Percentiles rank a stretch among this genome's conserved stretches.
Conservation (phyloP, 2,888 invertebrate species). For the Pterostichus madidus region DNA sequence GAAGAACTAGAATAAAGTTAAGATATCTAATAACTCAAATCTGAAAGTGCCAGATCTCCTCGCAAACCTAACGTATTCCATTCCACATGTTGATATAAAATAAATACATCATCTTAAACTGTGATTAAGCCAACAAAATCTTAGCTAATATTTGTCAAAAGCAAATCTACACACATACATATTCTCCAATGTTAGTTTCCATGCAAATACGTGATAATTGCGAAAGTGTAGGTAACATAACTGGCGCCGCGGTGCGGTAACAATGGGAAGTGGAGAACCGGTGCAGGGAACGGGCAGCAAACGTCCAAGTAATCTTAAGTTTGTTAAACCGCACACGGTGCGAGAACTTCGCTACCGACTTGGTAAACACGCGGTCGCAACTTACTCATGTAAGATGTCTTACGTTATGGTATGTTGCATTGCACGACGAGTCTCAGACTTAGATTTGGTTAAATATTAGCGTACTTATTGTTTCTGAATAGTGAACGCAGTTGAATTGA, state of each 20-base stretch:
- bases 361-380: constrained; percentile 25
- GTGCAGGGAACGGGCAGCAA: constrained; percentile 15
- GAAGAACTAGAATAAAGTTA: too few relatives aligned
- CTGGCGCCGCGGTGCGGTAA: constrained; percentile 2
- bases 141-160: constrained; percentile 25
- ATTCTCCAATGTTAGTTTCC: constrained; percentile 3
- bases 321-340: constrained; percentile 50
- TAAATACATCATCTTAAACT: constrained; percentile 18
- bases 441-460: too few relatives aligned
- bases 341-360: constrained; percentile 51
- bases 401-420: too few relatives aligned
- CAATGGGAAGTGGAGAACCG: constrained; percentile 28
- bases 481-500: too few relatives aligned
- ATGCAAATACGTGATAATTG: constrained; percentile 57
- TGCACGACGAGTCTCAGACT: too few relatives aligned
- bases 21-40: background rate
- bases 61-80: background rate
- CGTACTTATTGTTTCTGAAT: too few relatives aligned
- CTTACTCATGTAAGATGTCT: too few relatives aligned
- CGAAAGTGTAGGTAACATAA: constrained; percentile 43
- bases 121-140: constrained; percentile 16
- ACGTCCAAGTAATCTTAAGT: constrained; percentile 63
- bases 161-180: constrained; percentile 18
- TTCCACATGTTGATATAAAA: background rate
- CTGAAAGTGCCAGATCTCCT: background rate